A percentile compares a stretch with the other conserved stretches of the same genome.
Evolutionary conservation across 2,113 vertebrate species (phyloP).

Genomic region (Rhynchomys soricoides): DNA sequence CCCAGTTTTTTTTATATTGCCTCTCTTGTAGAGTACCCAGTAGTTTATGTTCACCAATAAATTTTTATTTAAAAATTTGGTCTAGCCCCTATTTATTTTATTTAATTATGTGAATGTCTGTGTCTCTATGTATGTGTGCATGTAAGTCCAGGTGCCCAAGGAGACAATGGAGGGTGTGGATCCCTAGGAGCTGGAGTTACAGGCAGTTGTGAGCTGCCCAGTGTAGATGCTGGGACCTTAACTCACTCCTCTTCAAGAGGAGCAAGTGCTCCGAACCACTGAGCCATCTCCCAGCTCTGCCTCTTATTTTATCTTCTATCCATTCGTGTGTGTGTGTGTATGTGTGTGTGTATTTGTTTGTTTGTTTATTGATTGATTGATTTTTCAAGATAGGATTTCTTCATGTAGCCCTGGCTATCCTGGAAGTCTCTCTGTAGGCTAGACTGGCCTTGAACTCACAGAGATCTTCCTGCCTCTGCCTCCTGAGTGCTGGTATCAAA

Average conservation of each 20-base stretch:
- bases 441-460: no score
- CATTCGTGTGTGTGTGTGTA: no score
- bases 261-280: not conserved
- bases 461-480: no score
- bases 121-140: not conserved
- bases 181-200: not conserved
- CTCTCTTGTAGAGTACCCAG: not conserved
- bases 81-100: not conserved
- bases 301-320: not conserved
- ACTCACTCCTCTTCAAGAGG: not conserved
- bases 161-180: not conserved
- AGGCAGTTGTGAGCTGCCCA: not conserved
- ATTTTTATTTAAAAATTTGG: not conserved
- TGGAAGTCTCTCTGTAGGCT: no score
- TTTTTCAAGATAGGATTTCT: no score
- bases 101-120: not conserved
- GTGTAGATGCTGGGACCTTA: not conserved
- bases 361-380: no score
- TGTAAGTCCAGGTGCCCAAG: not conserved
- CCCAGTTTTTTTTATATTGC: not conserved
- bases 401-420: no score
- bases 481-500: no score
- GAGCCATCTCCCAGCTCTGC: not conserved
- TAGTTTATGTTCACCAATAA: not conserved
- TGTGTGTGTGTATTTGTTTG: no score